Percentiles rank a stretch among this genome's conserved stretches.
Conservation (phyloP, 2,888 invertebrate species). For the Drosophila tripunctata region DNA sequence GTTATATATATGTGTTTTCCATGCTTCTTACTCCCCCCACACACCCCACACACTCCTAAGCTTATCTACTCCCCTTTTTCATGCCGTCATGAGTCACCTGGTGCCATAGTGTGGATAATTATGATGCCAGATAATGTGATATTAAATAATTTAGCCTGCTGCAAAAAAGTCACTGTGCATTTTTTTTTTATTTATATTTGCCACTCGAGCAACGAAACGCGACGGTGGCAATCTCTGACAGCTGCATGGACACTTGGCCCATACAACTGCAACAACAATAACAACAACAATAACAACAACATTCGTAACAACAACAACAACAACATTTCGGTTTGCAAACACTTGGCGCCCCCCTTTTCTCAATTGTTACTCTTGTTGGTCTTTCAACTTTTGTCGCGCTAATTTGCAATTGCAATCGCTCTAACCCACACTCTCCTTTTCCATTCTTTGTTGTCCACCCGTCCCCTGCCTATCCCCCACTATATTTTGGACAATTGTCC, state of each 20-base stretch:
- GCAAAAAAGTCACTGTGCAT: constrained; percentile 48
- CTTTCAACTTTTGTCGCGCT: constrained; percentile 66
- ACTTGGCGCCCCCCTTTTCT: constrained; percentile 60
- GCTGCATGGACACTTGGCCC: constrained; percentile 71
- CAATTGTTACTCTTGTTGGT: constrained; percentile 43
- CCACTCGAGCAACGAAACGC: constrained; percentile 58
- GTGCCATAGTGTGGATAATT: constrained; percentile 70
- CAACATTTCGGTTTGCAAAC: constrained; percentile 28
- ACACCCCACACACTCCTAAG: neutral
- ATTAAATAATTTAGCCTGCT: constrained; percentile 68
- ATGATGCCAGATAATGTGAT: constrained; percentile 83
- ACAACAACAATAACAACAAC: constrained; percentile 16
- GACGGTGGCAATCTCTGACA: constrained; percentile 71
- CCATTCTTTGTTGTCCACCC: too few relatives aligned
- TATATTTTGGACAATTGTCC: constrained; percentile 7
- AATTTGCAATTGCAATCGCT: constrained; percentile 63
- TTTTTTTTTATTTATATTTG: constrained; percentile 59
- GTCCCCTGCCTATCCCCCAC: neutral
- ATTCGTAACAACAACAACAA: constrained; percentile 18
- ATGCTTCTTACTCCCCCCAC: neutral
- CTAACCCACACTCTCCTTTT: constrained; percentile 23
- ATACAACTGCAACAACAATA: constrained; percentile 3
- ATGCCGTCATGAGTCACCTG: constrained; percentile 48
- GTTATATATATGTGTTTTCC: constrained; percentile 22
- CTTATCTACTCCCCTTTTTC: too few relatives aligned